Evolutionary conservation across 2,797 vertebrate species (phyloP).

Genomic region (Neomorphus geoffroyi): DNA sequence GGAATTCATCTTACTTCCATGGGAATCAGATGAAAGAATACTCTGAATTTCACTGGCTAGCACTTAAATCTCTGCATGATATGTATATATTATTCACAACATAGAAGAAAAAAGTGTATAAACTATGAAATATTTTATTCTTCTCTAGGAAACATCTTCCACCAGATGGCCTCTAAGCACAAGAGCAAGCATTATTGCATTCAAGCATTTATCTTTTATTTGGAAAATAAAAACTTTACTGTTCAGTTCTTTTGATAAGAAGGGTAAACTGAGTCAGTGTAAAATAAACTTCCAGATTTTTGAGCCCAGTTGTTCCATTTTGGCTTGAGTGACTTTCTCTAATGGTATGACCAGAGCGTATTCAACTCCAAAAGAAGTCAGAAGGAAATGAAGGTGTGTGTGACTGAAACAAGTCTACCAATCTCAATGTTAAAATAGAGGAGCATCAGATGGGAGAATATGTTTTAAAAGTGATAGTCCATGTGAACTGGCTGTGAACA

Average conservation of each 20-base stretch:
- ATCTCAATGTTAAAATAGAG: not conserved
- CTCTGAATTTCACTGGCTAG: not conserved
- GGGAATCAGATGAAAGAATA: not conserved
- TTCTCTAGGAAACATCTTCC: not conserved
- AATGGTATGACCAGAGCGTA: not conserved
- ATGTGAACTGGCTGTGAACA: not conserved
- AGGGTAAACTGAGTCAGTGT: not conserved
- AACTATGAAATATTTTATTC: not conserved
- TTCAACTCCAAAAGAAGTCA: not conserved
- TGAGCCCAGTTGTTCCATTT: not conserved
- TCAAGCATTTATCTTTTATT: not conserved
- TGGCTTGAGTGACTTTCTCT: not conserved
- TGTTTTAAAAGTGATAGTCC: not conserved
- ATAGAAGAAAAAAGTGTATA: not conserved
- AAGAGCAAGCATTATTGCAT: not conserved
- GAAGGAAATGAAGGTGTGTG: not conserved
- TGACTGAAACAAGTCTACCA: accelerated
- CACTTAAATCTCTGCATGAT: not conserved
- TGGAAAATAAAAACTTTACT: not conserved
- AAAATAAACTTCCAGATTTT: not conserved
- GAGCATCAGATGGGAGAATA: not conserved
- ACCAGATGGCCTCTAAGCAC: slow-evolving; percentile 36
- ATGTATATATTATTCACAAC: not conserved
- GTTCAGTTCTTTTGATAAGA: not conserved
- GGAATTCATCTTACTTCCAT: not conserved